A percentile compares a stretch with the other conserved stretches of the same genome.
Conservation (phyloP, 2,888 invertebrate species). For the Rugalucina vietnamica region DNA sequence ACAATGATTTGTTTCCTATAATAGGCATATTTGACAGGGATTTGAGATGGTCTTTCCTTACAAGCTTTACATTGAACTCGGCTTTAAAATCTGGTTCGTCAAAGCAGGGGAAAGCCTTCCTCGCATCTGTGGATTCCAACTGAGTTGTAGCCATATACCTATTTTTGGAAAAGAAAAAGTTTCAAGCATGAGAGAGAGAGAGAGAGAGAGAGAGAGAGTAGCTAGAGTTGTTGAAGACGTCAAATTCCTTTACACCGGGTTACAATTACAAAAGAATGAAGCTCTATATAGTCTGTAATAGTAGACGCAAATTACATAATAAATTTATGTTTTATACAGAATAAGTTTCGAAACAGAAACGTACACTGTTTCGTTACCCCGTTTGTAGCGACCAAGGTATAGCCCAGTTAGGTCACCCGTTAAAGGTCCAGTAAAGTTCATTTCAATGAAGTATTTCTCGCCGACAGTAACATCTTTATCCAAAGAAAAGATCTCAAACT, state of each 20-base stretch:
- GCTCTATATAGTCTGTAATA: no score
- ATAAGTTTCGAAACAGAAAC: constrained; percentile 37
- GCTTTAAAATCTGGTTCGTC: constrained; percentile 96
- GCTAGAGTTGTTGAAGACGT: no score
- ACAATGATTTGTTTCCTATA: constrained; percentile 57
- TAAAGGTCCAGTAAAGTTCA: constrained; percentile 89
- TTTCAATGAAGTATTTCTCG: constrained; percentile 88
- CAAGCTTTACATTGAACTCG: constrained; percentile 90
- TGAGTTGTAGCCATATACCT: constrained; percentile 90
- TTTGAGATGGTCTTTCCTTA: constrained; percentile 80
- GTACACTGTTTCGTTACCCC: constrained; percentile 69
- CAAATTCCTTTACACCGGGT: no score
- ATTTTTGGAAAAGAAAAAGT: not conserved
- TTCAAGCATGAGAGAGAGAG: no score
- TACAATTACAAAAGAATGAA: no score
- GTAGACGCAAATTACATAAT: no score
- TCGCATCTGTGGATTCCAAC: constrained; percentile 96
- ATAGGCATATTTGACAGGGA: constrained; percentile 79
- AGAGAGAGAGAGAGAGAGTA: no score
- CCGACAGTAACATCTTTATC: constrained; percentile 87
- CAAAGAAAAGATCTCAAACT: constrained; percentile 84
- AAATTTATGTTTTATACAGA: no score
- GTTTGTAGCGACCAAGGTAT: constrained; percentile 72
- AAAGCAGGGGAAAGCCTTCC: constrained; percentile 96
- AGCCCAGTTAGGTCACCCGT: constrained; percentile 83